phyloP scores from a whole-genome alignment of 2,888 invertebrate species.

The Celastrina argiolus region DNA sequence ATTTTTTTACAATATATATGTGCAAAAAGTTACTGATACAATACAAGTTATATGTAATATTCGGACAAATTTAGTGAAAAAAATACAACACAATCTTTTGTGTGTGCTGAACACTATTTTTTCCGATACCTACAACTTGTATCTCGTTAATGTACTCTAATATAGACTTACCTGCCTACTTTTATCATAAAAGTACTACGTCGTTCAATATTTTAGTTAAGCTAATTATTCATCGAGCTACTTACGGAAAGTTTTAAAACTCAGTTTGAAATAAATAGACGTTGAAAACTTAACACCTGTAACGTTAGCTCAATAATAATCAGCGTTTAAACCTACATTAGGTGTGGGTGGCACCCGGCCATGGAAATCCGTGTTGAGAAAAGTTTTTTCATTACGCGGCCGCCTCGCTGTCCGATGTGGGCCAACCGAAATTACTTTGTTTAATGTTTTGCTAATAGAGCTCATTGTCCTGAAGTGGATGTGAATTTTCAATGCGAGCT shows the following conservation, averaged over 20 bases:
- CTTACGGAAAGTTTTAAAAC: not conserved
- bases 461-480: slow-evolving; percentile 10
- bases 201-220: too few relatives aligned
- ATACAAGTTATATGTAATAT: too few relatives aligned
- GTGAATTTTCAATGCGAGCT: slow-evolving; percentile 6
- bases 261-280: not conserved
- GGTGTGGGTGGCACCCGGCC: not conserved
- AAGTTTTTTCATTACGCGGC: slow-evolving; percentile 33
- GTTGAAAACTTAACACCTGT: not conserved
- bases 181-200: too few relatives aligned
- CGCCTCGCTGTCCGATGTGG: slow-evolving; percentile 17
- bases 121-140: too few relatives aligned
- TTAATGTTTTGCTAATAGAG: slow-evolving; percentile 18
- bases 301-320: not conserved
- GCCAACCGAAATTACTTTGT: slow-evolving; percentile 13
- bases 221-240: too few relatives aligned
- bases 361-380: slow-evolving; percentile 23
- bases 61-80: too few relatives aligned
- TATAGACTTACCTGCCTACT: too few relatives aligned
- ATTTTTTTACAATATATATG: too few relatives aligned
- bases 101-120: too few relatives aligned
- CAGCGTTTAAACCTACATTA: not conserved
- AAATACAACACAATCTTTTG: too few relatives aligned
- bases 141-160: too few relatives aligned
- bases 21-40: too few relatives aligned